phyloP scores from a whole-genome alignment of 2,113 vertebrate species.

The Plecotus auritus region DNA sequence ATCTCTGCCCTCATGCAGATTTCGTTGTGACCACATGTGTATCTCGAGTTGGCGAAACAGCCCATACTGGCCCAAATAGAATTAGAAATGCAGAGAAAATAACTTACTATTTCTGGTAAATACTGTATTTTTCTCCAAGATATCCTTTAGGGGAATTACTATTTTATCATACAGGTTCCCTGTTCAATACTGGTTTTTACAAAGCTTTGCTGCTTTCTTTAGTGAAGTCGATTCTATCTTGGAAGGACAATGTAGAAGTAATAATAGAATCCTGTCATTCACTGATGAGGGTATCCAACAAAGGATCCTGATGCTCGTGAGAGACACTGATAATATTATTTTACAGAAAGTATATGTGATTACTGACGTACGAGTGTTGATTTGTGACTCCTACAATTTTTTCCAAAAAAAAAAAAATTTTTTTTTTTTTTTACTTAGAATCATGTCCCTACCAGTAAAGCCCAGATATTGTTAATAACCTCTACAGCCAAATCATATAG shows the following conservation, averaged over 20 bases:
- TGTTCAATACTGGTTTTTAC: slow-evolving; percentile 33
- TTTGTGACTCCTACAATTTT: neutral
- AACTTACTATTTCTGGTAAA: slow-evolving; percentile 13
- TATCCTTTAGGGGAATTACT: slow-evolving; percentile 34
- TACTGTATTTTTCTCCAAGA: neutral
- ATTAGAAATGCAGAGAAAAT: neutral
- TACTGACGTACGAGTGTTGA: neutral
- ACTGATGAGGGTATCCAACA: neutral
- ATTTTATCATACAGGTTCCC: slow-evolving; percentile 48
- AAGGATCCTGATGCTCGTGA: neutral
- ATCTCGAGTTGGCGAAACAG: neutral
- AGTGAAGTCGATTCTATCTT: neutral
- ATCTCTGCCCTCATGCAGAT: too few relatives aligned
- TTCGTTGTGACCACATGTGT: neutral
- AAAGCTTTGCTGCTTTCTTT: slow-evolving; percentile 47
- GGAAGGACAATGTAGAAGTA: neutral
- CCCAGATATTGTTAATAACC: neutral
- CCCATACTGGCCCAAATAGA: neutral
- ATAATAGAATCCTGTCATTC: neutral
- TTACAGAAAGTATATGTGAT: neutral
- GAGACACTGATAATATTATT: neutral
- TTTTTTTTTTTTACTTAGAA: neutral
- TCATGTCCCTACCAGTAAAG: neutral
- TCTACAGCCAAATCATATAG: neutral
- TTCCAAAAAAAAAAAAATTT: neutral